Evolutionary conservation across 2,797 vertebrate species (phyloP).

Genomic region (Lateolabrax maculatus): DNA sequence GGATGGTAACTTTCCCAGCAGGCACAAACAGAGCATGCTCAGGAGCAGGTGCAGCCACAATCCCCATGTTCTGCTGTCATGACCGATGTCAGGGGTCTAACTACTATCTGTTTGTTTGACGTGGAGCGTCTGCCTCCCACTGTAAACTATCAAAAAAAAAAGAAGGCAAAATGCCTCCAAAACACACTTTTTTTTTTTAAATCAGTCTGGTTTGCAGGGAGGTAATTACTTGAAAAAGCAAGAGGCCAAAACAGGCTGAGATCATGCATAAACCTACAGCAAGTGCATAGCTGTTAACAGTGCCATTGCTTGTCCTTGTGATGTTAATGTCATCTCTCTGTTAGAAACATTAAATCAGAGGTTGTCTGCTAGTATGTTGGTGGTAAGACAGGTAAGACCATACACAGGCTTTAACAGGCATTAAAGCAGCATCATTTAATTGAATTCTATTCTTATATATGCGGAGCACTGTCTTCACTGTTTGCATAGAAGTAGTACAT

Average conservation of each 20-base stretch:
- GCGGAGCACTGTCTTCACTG: neutral
- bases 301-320: neutral
- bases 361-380: neutral
- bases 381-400: neutral
- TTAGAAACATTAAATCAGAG: neutral
- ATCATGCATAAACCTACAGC: neutral
- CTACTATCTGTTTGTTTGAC: neutral
- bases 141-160: neutral
- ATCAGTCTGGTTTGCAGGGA: neutral
- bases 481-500: neutral
- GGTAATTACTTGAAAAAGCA: neutral
- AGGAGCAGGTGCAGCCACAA: conserved; percentile 2
- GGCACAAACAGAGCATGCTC: neutral
- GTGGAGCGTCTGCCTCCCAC: neutral
- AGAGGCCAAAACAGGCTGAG: neutral
- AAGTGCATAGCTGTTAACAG: neutral
- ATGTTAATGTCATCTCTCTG: neutral
- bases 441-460: neutral
- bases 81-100: neutral
- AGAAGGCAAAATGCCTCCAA: neutral
- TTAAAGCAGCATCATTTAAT: neutral
- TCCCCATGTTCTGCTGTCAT: conserved; percentile 12
- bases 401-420: neutral
- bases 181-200: neutral
- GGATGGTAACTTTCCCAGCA: conserved; percentile 3